phyloP scores from a whole-genome alignment of 2,113 vertebrate species.

The Chloropsis cyanopogon region DNA sequence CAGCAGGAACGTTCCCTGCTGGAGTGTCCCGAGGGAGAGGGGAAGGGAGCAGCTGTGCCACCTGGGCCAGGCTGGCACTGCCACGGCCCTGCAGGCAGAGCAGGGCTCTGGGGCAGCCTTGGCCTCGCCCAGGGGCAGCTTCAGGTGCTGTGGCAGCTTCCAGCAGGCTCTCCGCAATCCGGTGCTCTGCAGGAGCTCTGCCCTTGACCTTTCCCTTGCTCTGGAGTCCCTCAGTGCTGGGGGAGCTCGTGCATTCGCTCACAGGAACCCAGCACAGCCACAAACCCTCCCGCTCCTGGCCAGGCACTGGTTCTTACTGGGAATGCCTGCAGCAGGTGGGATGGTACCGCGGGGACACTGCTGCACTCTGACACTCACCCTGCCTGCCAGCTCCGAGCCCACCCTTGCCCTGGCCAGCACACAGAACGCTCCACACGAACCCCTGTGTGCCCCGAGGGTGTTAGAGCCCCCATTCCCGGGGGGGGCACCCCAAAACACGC shows the following conservation, averaged over 20 bases:
- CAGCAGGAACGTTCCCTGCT: not conserved
- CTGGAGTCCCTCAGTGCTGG: not conserved
- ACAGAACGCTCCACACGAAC: not conserved
- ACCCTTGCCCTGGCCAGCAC: not conserved
- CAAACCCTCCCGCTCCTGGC: fast-evolving
- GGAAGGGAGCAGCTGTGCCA: not conserved
- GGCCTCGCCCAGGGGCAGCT: fast-evolving
- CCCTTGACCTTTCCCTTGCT: not conserved
- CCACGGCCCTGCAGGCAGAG: fast-evolving
- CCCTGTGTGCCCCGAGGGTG: not conserved
- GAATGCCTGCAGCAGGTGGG: not conserved
- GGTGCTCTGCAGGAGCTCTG: not conserved
- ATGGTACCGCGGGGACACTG: fast-evolving
- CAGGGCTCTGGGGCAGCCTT: not conserved
- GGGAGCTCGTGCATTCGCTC: fast-evolving
- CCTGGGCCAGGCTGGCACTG: not conserved
- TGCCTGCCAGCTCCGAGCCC: not conserved
- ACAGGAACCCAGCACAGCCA: fast-evolving
- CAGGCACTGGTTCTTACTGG: not conserved
- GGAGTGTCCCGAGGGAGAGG: not conserved
- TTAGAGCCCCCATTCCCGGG: not conserved
- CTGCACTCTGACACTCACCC: not conserved
- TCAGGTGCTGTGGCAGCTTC: not conserved
- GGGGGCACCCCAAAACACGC: not conserved
- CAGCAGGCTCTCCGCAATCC: not conserved